phyloP scores from a whole-genome alignment of 2,888 invertebrate species.

The Mystacides longicornis region DNA sequence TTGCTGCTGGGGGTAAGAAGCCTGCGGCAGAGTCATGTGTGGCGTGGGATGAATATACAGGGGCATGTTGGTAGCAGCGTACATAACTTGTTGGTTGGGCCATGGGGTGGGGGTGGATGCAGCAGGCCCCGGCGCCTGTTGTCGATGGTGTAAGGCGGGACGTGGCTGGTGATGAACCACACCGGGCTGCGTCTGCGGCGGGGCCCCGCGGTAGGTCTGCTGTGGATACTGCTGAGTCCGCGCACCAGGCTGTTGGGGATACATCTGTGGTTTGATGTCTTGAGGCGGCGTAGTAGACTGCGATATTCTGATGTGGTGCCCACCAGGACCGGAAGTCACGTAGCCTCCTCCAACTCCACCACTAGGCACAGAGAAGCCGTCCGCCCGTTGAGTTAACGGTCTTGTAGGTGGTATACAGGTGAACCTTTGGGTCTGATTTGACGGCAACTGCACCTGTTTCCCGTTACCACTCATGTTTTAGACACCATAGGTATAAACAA shows the following conservation, averaged over 20 bases:
- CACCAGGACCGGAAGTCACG: not conserved
- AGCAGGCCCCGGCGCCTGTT: slow-evolving; percentile 26
- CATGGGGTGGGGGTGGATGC: slow-evolving; percentile 25
- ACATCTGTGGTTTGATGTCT: slow-evolving; percentile 12
- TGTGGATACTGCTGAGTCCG: slow-evolving; percentile 21
- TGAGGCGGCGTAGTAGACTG: slow-evolving; percentile 36
- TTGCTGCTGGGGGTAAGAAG: slow-evolving; percentile 11
- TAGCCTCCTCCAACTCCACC: slow-evolving; percentile 29
- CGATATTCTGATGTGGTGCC: slow-evolving; percentile 34
- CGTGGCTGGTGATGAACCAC: slow-evolving; percentile 9
- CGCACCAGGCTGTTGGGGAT: slow-evolving; percentile 9
- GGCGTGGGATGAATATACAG: not conserved
- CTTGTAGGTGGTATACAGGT: slow-evolving; percentile 53
- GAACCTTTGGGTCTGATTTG: slow-evolving; percentile 31
- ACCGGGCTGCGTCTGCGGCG: slow-evolving; percentile 22
- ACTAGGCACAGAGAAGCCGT: slow-evolving; percentile 45
- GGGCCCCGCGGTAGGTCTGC: slow-evolving; percentile 18
- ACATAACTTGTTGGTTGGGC: slow-evolving; percentile 23
- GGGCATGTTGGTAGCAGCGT: slow-evolving; percentile 8
- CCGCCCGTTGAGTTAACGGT: slow-evolving; percentile 54
- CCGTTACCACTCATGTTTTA: slow-evolving; percentile 55
- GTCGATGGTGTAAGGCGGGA: slow-evolving; percentile 25
- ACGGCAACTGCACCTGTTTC: slow-evolving; percentile 35
- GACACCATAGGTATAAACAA: slow-evolving; percentile 21
- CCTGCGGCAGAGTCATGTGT: slow-evolving; percentile 9